Evolutionary conservation across 2,888 invertebrate species (phyloP).

Genomic region (Timandra comae): DNA sequence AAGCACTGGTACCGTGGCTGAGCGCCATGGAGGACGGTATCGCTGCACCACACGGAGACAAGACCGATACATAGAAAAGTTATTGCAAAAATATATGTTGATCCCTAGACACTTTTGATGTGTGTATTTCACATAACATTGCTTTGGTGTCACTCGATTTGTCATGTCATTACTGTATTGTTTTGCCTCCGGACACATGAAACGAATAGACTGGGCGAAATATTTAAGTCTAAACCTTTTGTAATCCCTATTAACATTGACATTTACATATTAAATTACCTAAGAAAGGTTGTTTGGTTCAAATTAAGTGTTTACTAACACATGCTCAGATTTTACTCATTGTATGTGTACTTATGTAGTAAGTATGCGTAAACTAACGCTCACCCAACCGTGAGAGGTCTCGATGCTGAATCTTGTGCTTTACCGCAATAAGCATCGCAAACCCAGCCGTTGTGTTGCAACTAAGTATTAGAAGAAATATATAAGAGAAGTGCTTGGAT

Average conservation of each 20-base stretch:
- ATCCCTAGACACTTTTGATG: too few species aligned
- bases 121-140: too few species aligned
- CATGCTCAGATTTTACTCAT: conserved; percentile 21
- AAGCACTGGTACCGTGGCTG: too few species aligned
- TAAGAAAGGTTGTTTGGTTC: conserved; percentile 44
- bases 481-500: conserved; percentile 63
- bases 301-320: conserved; percentile 44
- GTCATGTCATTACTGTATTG: too few species aligned
- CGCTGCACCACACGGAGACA: too few species aligned
- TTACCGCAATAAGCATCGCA: conserved; percentile 39
- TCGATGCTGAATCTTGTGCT: conserved; percentile 38
- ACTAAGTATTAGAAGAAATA: conserved; percentile 64
- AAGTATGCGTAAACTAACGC: conserved; percentile 19
- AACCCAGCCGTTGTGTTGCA: conserved; percentile 51
- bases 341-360: conserved; percentile 18
- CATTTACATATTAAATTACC: conserved; percentile 50
- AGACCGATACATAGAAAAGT: too few species aligned
- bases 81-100: too few species aligned
- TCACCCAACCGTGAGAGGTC: conserved; percentile 25
- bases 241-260: conserved; percentile 58
- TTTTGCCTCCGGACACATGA: conserved; percentile 3
- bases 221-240: conserved; percentile 38
- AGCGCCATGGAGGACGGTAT: too few species aligned
- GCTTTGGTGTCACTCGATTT: too few species aligned
- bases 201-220: too few species aligned